These are phyloP conservation scores for Eupithecia abbreviata DNA, from an alignment of 2,888 invertebrate species.

Conservation along the genomic window DNA sequence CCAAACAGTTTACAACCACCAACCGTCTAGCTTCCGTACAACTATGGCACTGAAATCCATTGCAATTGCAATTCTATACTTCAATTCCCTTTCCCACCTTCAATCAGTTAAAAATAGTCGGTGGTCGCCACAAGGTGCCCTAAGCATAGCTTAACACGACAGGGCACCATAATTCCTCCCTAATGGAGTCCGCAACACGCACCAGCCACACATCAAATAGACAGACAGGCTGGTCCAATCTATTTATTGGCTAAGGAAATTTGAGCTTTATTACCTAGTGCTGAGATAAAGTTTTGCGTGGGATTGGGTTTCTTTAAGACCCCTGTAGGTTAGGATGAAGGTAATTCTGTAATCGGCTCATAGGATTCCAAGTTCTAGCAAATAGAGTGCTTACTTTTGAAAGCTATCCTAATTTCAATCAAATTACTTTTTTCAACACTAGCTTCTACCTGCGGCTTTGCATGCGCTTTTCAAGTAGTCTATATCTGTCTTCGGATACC, in stretches of 20 bases:
- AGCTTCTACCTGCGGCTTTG: too few relatives aligned
- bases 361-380: not conserved
- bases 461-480: too few relatives aligned
- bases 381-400: not conserved
- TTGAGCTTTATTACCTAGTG: conserved; percentile 50
- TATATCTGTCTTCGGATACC: too few relatives aligned
- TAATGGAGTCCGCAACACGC: conserved; percentile 79
- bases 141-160: conserved; percentile 64
- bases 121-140: conserved; percentile 64
- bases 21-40: not conserved
- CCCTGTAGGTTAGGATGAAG: conserved; percentile 38
- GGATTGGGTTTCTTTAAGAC: conserved; percentile 46
- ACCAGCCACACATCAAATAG: conserved; percentile 75
- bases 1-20: too few relatives aligned
- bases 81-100: conserved; percentile 6
- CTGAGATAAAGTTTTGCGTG: conserved; percentile 38
- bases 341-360: not conserved
- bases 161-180: conserved; percentile 69
- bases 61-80: not conserved
- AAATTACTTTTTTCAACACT: too few relatives aligned
- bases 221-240: conserved; percentile 58
- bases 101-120: conserved; percentile 57
- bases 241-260: conserved; percentile 45
- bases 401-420: too few relatives aligned
- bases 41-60: not conserved